Percentiles rank a stretch among this genome's conserved stretches.
These are phyloP conservation scores for Eudasyphora cyanicolor DNA, from an alignment of 2,888 invertebrate species.

Conservation along the genomic window DNA sequence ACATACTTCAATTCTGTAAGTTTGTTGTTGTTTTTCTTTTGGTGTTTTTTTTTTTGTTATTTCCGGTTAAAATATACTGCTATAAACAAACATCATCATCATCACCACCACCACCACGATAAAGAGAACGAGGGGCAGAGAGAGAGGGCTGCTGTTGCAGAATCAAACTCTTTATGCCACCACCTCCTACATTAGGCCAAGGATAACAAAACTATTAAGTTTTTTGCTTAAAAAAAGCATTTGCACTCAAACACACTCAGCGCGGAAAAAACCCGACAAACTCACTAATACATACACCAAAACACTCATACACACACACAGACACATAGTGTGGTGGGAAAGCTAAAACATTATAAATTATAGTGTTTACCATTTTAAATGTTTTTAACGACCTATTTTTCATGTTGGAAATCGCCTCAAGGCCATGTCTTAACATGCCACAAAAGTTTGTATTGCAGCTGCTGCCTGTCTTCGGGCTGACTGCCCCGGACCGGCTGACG, in stretches of 20 bases:
- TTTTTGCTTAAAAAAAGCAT: conserved; percentile 15
- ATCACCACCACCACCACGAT: background rate
- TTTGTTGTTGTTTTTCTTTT: background rate
- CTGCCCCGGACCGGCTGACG: conserved; percentile 11
- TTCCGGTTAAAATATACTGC: conserved; percentile 2
- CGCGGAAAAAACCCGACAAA: too few relatives aligned
- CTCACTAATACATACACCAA: background rate
- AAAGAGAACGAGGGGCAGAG: too few relatives aligned
- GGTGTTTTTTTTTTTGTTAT: conserved; percentile 14
- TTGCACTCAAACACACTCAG: background rate
- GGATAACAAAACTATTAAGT: conserved; percentile 62
- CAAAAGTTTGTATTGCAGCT: conserved; percentile 59
- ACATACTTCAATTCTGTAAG: conserved; percentile 13
- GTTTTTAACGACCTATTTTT: conserved; percentile 62
- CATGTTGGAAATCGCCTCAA: conserved; percentile 60
- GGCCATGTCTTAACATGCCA: conserved; percentile 64
- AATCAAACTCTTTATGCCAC: conserved; percentile 24
- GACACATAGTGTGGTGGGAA: conserved; percentile 6
- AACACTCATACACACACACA: background rate
- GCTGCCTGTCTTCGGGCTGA: conserved; percentile 34
- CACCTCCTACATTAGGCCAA: conserved; percentile 54
- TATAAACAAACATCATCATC: conserved; percentile 1
- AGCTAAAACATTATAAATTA: conserved; percentile 59
- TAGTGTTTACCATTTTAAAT: conserved; percentile 60
- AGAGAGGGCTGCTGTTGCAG: too few relatives aligned